Evolutionary conservation across 2,797 vertebrate species (phyloP).

Genomic region (Enteromius radiatus): DNA sequence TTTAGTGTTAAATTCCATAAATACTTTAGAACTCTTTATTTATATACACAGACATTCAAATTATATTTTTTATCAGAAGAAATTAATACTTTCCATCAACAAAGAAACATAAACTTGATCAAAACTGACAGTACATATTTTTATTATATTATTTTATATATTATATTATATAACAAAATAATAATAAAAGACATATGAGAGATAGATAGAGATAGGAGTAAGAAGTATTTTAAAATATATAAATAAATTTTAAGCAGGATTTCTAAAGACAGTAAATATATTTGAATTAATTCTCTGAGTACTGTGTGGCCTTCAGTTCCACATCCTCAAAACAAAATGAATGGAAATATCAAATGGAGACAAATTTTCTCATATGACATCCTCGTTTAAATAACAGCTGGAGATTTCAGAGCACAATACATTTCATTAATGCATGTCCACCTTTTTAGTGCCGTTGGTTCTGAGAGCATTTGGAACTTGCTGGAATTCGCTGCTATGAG

Average conservation of each 20-base stretch:
- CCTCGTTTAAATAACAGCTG: not conserved
- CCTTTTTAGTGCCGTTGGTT: not conserved
- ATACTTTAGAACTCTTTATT: not conserved
- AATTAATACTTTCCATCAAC: too few species aligned
- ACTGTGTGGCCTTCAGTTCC: not conserved
- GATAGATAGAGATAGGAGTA: too few species aligned
- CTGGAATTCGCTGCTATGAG: too few species aligned
- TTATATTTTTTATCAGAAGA: too few species aligned
- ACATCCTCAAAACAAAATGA: not conserved
- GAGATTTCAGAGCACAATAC: slow-evolving; percentile 2
- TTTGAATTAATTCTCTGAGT: not conserved
- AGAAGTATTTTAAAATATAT: too few species aligned
- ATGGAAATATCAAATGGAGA: not conserved
- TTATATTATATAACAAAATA: too few species aligned
- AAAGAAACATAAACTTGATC: too few species aligned
- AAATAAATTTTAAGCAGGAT: not conserved
- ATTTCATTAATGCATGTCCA: too few species aligned
- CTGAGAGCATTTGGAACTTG: too few species aligned
- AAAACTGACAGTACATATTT: not conserved
- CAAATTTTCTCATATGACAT: not conserved
- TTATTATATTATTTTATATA: too few species aligned
- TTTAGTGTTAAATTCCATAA: not conserved
- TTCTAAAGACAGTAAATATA: not conserved
- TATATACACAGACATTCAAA: not conserved
- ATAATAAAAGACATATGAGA: too few species aligned